Evolutionary conservation across 2,888 invertebrate genomes (phyloP).

Genomic region (Noctua pronuba): DNA sequence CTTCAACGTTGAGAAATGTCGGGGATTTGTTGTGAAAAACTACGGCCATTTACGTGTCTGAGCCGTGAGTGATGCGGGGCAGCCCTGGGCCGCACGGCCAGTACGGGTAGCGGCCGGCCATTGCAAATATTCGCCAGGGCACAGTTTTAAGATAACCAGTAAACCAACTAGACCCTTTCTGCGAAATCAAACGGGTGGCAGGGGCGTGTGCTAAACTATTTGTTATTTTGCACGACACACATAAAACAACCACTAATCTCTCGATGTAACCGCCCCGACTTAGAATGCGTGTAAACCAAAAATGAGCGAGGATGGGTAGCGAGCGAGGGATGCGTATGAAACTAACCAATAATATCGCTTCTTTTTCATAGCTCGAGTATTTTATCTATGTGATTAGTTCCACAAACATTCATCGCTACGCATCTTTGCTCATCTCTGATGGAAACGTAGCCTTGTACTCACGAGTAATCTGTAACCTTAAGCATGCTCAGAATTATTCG

Average conservation of each 20-base stretch:
- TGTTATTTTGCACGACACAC: not conserved
- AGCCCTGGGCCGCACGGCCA: slow-evolving; percentile 40
- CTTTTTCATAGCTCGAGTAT: too few species aligned
- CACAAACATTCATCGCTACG: too few species aligned
- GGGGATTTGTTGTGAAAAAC: slow-evolving; percentile 58
- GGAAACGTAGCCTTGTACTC: too few species aligned
- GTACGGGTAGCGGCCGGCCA: slow-evolving; percentile 41
- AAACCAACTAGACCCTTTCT: not conserved
- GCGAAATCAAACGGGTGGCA: not conserved
- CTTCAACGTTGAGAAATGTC: slow-evolving; percentile 49
- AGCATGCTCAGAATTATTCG: not conserved
- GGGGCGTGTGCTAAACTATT: not conserved
- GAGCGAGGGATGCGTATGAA: too few species aligned
- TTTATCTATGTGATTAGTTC: too few species aligned
- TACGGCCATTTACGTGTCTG: slow-evolving; percentile 48
- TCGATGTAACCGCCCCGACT: not conserved
- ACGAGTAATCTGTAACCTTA: not conserved
- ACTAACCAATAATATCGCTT: too few species aligned
- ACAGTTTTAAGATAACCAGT: not conserved
- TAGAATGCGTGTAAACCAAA: too few species aligned
- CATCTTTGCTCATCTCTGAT: too few species aligned
- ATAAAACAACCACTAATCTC: not conserved
- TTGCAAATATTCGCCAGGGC: slow-evolving; percentile 29
- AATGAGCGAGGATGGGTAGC: too few species aligned
- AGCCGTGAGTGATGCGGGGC: slow-evolving; percentile 56